phyloP scores from a whole-genome alignment of 2,888 invertebrate species.

The Oscheius sp. region DNA sequence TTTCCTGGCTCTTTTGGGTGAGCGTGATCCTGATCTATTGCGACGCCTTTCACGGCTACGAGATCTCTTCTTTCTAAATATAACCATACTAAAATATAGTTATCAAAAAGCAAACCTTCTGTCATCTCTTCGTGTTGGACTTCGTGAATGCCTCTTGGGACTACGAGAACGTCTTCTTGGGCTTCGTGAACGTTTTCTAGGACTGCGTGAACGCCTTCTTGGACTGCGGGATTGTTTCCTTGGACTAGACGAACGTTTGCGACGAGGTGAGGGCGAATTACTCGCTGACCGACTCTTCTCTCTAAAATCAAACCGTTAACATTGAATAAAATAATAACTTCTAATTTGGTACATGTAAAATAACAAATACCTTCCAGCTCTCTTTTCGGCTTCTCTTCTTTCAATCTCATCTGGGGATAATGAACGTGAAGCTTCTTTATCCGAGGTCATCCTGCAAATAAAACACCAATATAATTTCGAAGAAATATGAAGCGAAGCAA shows the following conservation, averaged over 20 bases:
- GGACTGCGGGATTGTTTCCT: not conserved
- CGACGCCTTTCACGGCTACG: slow-evolving; percentile 16
- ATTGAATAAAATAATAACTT: too few species aligned
- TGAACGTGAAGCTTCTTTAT: slow-evolving; percentile 15
- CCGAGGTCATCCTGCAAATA: slow-evolving; percentile 8
- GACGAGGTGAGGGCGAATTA: not conserved
- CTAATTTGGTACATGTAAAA: too few species aligned
- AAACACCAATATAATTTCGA: not conserved
- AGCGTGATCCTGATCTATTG: not conserved
- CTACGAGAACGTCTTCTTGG: not conserved
- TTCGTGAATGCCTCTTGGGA: not conserved
- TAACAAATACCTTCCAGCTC: slow-evolving; percentile 6
- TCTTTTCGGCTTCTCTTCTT: slow-evolving; percentile 4
- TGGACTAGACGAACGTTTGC: not conserved
- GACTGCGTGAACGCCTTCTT: slow-evolving; percentile 3
- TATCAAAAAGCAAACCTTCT: not conserved
- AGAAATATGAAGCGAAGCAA: not conserved
- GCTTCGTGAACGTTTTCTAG: slow-evolving; percentile 9
- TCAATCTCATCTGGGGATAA: slow-evolving; percentile 20
- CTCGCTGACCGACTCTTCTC: slow-evolving; percentile 5
- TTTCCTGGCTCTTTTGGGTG: slow-evolving; percentile 13
- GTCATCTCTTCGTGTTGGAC: slow-evolving; percentile 15
- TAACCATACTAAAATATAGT: not conserved
- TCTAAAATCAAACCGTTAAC: not conserved
- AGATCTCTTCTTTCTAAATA: not conserved